Evolutionary conservation across 2,888 invertebrate species (phyloP), one percentile per base, ranked within the genome.

Genomic region (Thysanoteuthis rhombus): DNA sequence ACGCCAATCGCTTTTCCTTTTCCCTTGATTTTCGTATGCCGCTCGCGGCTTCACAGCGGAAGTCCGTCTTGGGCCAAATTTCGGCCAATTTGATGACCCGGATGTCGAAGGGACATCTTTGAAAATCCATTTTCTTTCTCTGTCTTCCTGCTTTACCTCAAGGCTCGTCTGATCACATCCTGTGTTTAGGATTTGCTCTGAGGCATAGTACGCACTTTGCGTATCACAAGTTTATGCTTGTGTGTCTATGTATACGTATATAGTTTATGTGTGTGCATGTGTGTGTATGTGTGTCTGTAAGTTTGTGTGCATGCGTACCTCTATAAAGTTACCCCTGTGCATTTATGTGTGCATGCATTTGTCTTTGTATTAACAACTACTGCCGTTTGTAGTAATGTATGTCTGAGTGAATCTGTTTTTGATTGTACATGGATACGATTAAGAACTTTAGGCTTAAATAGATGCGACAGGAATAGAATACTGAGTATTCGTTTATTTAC

Each of bases 31-130:
- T 75, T n/a, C 75, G 16, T 3, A 75, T 36, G n/a, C n/a, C 75
- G n/a, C 75, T 75, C 75, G 75, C 75, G 75, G 75, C 75, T 75
- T 75, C 75, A n/a, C 75, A 75, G 75, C 75, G 75, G n/a, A 75
- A 75, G 75, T 75, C 75, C 75, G 75, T 75, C 75, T 75, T 75
- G 75, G 75, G 75, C 75, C 75, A 75, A 75, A 75, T 75, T 75
- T 75, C n/a, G 75, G n/a, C 75, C 75, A 75, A 75, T 75, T 75
- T 75, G 75, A 75, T 75, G 75, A 75, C 75, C 75, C 75, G 75
- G 75, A 75, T 75, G n/a, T 75, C 75, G 75, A n/a, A 75, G 75
- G n/a, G 75, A 75, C 75, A 75, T 75, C 75, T 75, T 75, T 75
- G 75, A 75, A 75, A 75, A n/a, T 75, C 75, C 75, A 75, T 75